phyloP scores from a whole-genome alignment of 2,888 invertebrate species.

The Tipula unca region DNA sequence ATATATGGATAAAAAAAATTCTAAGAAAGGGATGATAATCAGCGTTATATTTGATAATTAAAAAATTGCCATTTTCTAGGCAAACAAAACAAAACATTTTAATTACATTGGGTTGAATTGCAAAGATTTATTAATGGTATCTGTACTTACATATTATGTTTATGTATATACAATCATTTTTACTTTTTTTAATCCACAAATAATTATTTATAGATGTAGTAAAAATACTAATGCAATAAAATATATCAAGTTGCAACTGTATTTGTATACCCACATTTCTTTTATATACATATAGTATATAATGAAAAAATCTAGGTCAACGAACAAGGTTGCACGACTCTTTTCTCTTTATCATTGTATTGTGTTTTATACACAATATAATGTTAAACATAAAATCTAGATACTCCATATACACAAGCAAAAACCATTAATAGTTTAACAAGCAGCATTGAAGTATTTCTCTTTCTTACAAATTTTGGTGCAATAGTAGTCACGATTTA shows the following conservation, averaged over 20 bases:
- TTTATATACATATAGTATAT: not conserved
- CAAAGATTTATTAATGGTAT: no score
- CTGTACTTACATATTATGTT: no score
- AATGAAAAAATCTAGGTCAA: slow-evolving; percentile 21
- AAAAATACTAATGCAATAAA: not conserved
- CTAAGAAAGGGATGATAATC: not conserved
- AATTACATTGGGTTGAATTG: no score
- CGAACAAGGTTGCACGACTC: slow-evolving; percentile 22
- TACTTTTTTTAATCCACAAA: no score
- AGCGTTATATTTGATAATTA: no score
- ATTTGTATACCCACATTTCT: not conserved
- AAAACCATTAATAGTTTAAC: not conserved
- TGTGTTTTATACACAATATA: not conserved
- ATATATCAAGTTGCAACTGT: not conserved
- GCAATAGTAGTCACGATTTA: not conserved
- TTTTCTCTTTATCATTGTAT: slow-evolving; percentile 20
- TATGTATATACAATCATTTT: no score
- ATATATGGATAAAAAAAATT: not conserved
- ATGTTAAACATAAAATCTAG: not conserved
- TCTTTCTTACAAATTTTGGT: not conserved
- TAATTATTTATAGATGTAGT: not conserved
- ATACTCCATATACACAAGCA: not conserved
- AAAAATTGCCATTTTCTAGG: no score
- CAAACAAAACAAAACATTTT: no score
- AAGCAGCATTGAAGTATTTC: not conserved